Percentiles rank a stretch among this genome's conserved stretches.
Evolutionary conservation across 2,113 vertebrate species (phyloP).

Genomic region (Gadus chalcogrammus): DNA sequence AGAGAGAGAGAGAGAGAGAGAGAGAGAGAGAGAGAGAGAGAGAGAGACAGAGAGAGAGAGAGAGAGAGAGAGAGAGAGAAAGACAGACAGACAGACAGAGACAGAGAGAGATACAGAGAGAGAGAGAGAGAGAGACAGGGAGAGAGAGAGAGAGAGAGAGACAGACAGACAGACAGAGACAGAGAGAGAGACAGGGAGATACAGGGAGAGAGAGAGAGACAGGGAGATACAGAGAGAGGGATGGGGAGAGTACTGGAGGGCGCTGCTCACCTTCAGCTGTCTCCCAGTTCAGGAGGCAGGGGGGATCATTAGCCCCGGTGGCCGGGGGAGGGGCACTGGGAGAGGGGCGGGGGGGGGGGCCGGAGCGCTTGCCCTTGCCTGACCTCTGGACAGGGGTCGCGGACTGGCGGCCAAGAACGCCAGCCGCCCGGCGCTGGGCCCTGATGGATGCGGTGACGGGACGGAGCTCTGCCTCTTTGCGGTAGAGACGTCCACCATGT

Average conservation of each 20-base stretch:
- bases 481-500: too few relatives aligned
- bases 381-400: slow-evolving; percentile 7
- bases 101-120: background rate
- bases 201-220: too few relatives aligned
- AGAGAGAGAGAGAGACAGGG: too few relatives aligned
- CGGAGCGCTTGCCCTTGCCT: slow-evolving; percentile 17
- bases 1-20: slow-evolving; percentile 22
- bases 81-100: slow-evolving; percentile 16
- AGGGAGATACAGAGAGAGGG: slow-evolving; percentile 1
- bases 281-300: slow-evolving; percentile 52
- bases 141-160: too few relatives aligned
- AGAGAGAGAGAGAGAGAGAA: slow-evolving; percentile 46
- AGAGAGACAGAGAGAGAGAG: background rate
- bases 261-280: slow-evolving; percentile 62
- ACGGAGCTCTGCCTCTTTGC: background rate
- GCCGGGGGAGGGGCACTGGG: slow-evolving; percentile 29
- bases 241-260: slow-evolving; percentile 52
- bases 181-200: too few relatives aligned
- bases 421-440: background rate
- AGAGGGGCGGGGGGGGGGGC: slow-evolving; percentile 18
- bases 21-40: slow-evolving; percentile 22
- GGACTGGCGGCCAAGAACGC: background rate
- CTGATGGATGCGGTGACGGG: slow-evolving; percentile 4
- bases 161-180: too few relatives aligned
- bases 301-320: slow-evolving; percentile 55